phyloP scores from a whole-genome alignment of 2,888 invertebrate species.

The Drosophila recens region DNA sequence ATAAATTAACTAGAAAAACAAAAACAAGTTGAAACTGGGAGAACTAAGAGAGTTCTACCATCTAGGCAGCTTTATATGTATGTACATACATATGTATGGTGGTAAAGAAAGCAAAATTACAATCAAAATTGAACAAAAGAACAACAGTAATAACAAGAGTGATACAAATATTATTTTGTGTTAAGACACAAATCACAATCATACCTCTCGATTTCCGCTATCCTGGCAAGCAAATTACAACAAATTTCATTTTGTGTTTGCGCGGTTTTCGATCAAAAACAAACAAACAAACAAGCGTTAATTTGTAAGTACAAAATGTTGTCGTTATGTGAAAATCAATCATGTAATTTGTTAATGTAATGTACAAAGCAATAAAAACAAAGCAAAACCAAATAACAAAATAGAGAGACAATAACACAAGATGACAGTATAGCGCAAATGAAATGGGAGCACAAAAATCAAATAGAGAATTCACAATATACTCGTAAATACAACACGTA shows the following conservation, averaged over 20 bases:
- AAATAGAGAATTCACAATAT: background rate
- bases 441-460: slow-evolving; percentile 18
- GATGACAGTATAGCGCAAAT: slow-evolving; percentile 27
- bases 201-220: slow-evolving; percentile 91
- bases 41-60: background rate
- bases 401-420: slow-evolving; percentile 9
- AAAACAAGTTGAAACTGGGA: background rate
- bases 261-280: slow-evolving; percentile 78
- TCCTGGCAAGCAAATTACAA: slow-evolving; percentile 87
- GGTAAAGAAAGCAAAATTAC: background rate
- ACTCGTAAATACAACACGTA: slow-evolving; percentile 22
- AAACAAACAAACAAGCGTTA: slow-evolving; percentile 69
- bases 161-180: slow-evolving; percentile 41
- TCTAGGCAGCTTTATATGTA: background rate
- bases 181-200: slow-evolving; percentile 78
- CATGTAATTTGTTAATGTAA: slow-evolving; percentile 16
- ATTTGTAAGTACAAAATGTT: slow-evolving; percentile 63
- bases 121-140: background rate
- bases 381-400: slow-evolving; percentile 27
- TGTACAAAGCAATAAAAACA: slow-evolving; percentile 37
- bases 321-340: slow-evolving; percentile 39
- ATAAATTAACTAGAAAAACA: background rate
- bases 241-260: slow-evolving; percentile 83
- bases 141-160: slow-evolving; percentile 28
- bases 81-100: background rate